These are phyloP conservation scores for Thunnus thynnus DNA, from an alignment of 2,113 vertebrate genomes.

Conservation along the genomic window DNA sequence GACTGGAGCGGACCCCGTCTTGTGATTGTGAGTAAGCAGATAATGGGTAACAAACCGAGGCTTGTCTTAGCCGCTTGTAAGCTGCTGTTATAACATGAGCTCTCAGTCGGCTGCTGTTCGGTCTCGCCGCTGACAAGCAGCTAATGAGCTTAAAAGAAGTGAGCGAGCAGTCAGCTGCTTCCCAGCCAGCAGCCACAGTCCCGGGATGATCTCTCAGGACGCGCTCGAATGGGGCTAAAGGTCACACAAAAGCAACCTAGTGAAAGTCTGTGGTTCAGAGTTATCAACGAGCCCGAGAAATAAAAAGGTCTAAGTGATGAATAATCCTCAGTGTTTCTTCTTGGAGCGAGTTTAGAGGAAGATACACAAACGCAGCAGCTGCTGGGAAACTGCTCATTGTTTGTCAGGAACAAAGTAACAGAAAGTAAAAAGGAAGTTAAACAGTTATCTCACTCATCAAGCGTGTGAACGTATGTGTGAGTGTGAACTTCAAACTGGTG, in stretches of 20 bases:
- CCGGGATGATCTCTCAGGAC: background rate
- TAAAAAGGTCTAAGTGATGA: too few species aligned
- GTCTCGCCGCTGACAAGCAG: conserved; percentile 22
- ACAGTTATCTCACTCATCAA: too few species aligned
- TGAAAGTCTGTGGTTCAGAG: too few species aligned
- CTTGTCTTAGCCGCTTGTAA: conserved; percentile 34
- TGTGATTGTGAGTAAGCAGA: conserved; percentile 48
- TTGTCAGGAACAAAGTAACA: too few species aligned
- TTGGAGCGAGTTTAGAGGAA: too few species aligned
- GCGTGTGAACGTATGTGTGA: too few species aligned
- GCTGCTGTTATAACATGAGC: conserved; percentile 19
- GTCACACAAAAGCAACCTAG: background rate
- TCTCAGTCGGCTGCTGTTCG: conserved; percentile 7
- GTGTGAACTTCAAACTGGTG: too few species aligned
- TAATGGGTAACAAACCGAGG: conserved; percentile 21
- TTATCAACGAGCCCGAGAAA: too few species aligned
- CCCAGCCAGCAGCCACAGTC: background rate
- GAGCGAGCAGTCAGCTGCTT: conserved; percentile 19
- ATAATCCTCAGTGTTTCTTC: too few species aligned
- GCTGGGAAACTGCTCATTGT: too few species aligned
- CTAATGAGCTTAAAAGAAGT: conserved; percentile 54
- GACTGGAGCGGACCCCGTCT: conserved; percentile 21
- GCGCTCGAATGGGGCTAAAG: background rate
- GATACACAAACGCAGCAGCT: too few species aligned
- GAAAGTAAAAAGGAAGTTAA: too few species aligned